Evolutionary conservation across 2,797 vertebrate genomes (phyloP), one percentile per base, ranked within the genome.

Genomic region (Muscicapa striata): DNA sequence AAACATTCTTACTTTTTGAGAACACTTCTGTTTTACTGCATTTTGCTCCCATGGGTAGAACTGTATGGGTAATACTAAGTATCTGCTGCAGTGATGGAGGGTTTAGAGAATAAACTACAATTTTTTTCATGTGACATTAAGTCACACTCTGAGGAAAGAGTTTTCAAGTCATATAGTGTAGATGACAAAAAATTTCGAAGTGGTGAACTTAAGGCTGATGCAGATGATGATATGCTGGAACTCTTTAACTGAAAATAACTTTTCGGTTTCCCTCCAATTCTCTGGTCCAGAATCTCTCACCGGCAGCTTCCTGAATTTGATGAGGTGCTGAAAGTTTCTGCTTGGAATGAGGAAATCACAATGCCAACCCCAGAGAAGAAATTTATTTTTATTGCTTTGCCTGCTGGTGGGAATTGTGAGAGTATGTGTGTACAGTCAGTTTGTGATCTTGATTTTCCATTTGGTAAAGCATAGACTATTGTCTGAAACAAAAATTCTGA

Each of bases 331-430:
- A 75, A 69, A 85, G 72, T 98, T 88, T 84, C 93, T 87, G 82
- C 70, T 67, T 85, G 77, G 27, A 62, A 55, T 24, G 62, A 81
- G 6, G 54, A 75, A n/a, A 62, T 90, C 67, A 83, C 82, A 64
- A 62, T 98, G 93, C 97, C 97, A 41, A 77, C 96, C 80, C 82
- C 94, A 1, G 98, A 98, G 76, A 98, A 98, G 94, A 98, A 97
- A 46, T 98, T 99, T 83, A 98, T 99, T 97, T 96, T 98, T 63
- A 84, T 98, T 64, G 82, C 96, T 88, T 97, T 98, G 45, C 97
- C 97, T 83, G 22, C 96, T 74, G 96, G 90, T 1, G 68, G 94
- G 19, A 46, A 15, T 85, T 63, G 22, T 48, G 5, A 51, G 9
- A 27, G 91, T 97, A 97, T 6, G 96, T 95, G 78, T 32, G 20